Evolutionary conservation across 64 coral and sea anemone species (phyloP), one percentile per base, ranked within the genome.

Genomic region (Dendrophyllia cribrosa): DNA sequence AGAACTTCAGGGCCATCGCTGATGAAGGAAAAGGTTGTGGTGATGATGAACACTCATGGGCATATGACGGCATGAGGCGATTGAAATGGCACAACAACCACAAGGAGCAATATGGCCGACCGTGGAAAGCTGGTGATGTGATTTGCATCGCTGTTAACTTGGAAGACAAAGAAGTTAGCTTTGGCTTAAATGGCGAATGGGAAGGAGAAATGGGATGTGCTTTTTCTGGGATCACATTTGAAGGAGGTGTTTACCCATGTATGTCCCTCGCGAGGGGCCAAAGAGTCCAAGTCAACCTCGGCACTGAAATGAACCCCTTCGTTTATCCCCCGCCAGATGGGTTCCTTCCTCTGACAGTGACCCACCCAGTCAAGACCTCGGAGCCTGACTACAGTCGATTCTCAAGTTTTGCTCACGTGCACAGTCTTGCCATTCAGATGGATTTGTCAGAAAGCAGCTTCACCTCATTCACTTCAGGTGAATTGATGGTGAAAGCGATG

Each of bases 401-500:
- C 51, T 58, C 88, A 17, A 95, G 81, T 65, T 86, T 87, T 62
- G 65, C 93, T 3, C 75, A 90, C n/a, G 93, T 95, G 1, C 34
- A 34, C 34, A 34, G 34, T 34, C 34, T 34, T 34, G 34, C 34
- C 34, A 78, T 95, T 46, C 58, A 91, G 59, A 95, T 95, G 93
- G 83, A 75, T 10, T 55, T 95, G 8, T 46, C 93, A 80, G 88
- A 95, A 66, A 66, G 12, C n/a, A 90, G 93, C 74, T 95, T 95
- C 51, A 75, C 48, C n/a, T 47, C 72, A 4, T 95, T 88, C 3
- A 91, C 87, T 72, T 88, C 93, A 14, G 93, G 93, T 22, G 88
- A 95, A 78, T 78, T 95, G 6, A 95, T 95, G 93, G 93, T 95
- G 19, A 91, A 59, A 7, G 71, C 91, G 72, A 95, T 95, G 93